A percentile compares a stretch with the other conserved stretches of the same genome.
These are phyloP conservation scores for Empis stercorea DNA, from an alignment of 2,888 invertebrate species.

Conservation along the genomic window DNA sequence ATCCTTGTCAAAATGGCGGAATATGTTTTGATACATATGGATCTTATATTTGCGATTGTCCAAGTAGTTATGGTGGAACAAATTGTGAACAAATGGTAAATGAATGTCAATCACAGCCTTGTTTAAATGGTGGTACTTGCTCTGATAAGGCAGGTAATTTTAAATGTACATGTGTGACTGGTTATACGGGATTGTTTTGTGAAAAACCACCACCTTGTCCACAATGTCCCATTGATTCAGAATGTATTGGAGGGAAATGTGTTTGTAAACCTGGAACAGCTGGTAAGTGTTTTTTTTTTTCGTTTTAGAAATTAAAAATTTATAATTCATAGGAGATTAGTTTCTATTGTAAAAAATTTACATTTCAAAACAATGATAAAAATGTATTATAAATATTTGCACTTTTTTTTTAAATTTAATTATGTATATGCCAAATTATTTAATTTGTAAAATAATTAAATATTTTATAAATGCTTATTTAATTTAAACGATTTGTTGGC, in stretches of 20 bases:
- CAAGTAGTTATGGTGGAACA: constrained; percentile 63
- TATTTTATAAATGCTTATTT: too few species aligned
- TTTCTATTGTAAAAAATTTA: background rate
- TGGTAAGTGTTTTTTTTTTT: constrained; percentile 28
- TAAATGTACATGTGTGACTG: constrained; percentile 58
- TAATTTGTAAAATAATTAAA: too few species aligned
- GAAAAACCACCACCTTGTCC: constrained; percentile 32
- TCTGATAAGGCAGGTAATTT: constrained; percentile 41
- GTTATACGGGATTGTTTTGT: constrained; percentile 38
- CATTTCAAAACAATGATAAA: too few species aligned
- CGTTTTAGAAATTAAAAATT: background rate
- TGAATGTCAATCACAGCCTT: constrained; percentile 54
- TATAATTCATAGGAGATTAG: background rate
- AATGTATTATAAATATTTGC: too few species aligned
- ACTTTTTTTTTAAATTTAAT: too few species aligned
- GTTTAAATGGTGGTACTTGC: constrained; percentile 65
- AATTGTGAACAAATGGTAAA: constrained; percentile 53
- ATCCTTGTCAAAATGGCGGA: constrained; percentile 60
- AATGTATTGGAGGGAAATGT: constrained; percentile 46
- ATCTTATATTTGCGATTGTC: constrained; percentile 62
- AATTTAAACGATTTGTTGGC: too few species aligned
- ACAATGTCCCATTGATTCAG: constrained; percentile 51
- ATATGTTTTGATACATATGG: constrained; percentile 75
- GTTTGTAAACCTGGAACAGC: constrained; percentile 35
- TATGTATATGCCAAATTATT: too few species aligned